Percentiles rank a stretch among this genome's conserved stretches.
These are phyloP conservation scores for Drosophila pullipes DNA, from an alignment of 2,888 invertebrate species.

Conservation along the genomic window DNA sequence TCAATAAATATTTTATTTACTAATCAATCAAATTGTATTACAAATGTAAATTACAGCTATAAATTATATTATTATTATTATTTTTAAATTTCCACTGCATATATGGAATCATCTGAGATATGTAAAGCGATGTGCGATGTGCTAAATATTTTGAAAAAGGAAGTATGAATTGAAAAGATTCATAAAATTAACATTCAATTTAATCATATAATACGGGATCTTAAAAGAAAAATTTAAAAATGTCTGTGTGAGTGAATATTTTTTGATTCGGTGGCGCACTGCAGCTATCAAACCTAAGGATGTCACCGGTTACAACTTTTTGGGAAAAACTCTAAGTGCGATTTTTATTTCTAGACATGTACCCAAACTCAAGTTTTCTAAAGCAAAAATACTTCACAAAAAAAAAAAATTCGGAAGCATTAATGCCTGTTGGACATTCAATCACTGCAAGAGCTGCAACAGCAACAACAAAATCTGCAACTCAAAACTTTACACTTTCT, in stretches of 20 bases:
- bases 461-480: slow-evolving; percentile 31
- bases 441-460: slow-evolving; percentile 65
- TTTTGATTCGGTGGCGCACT: slow-evolving; percentile 15
- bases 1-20: not conserved
- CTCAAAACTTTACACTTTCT: slow-evolving; percentile 45
- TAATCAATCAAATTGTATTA: not conserved
- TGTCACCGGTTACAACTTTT: slow-evolving; percentile 4
- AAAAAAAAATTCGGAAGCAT: slow-evolving; percentile 12
- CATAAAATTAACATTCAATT: no score
- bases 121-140: slow-evolving; percentile 72
- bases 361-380: slow-evolving; percentile 23
- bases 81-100: not conserved
- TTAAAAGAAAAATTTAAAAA: not conserved
- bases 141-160: slow-evolving; percentile 73
- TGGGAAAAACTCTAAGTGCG: slow-evolving; percentile 35
- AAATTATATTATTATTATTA: not conserved
- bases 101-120: not conserved
- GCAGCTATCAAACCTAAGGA: slow-evolving; percentile 19
- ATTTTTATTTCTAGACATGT: slow-evolving; percentile 23
- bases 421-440: slow-evolving; percentile 57
- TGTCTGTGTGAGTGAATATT: not conserved
- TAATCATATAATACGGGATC: no score
- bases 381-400: slow-evolving; percentile 6
- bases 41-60: not conserved
- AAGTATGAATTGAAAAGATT: slow-evolving; percentile 51